Percentiles rank a stretch among this genome's conserved stretches.
These are phyloP conservation scores for Typhlomys cinereus DNA, from an alignment of 2,113 vertebrate genomes.

Conservation along the genomic window DNA sequence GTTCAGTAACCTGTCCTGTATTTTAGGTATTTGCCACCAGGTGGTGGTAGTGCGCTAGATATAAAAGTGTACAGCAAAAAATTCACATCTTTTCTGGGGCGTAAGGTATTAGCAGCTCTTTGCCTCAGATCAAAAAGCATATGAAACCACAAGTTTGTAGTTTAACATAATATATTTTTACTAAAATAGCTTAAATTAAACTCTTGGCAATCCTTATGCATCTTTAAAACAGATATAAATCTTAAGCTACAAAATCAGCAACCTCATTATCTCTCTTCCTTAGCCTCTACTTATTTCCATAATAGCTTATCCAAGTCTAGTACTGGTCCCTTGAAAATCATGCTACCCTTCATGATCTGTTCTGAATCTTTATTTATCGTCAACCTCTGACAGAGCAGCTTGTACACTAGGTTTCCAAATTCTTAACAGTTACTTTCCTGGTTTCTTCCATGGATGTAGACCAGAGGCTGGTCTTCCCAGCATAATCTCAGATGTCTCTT, in stretches of 20 bases:
- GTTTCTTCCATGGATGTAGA: background rate
- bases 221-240: constrained; percentile 53
- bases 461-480: background rate
- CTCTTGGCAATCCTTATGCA: constrained; percentile 51
- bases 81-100: background rate
- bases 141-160: background rate
- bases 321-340: background rate
- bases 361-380: constrained; percentile 4
- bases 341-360: constrained; percentile 5
- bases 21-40: constrained; percentile 73
- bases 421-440: constrained; percentile 13
- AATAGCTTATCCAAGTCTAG: background rate
- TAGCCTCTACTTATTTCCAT: constrained; percentile 24
- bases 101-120: constrained; percentile 1
- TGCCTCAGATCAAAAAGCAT: constrained; percentile 47
- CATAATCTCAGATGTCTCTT: background rate
- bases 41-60: constrained; percentile 61
- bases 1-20: constrained; percentile 35
- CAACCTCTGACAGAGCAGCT: background rate
- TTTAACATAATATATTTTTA: constrained; percentile 32
- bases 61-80: background rate
- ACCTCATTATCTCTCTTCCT: background rate
- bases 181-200: constrained; percentile 56
- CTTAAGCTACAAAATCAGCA: constrained; percentile 17
- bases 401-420: constrained; percentile 35